Percentiles rank a stretch among this genome's conserved stretches.
These are phyloP conservation scores for Pammene fasciana DNA, from an alignment of 2,888 invertebrate species.

Conservation along the genomic window DNA sequence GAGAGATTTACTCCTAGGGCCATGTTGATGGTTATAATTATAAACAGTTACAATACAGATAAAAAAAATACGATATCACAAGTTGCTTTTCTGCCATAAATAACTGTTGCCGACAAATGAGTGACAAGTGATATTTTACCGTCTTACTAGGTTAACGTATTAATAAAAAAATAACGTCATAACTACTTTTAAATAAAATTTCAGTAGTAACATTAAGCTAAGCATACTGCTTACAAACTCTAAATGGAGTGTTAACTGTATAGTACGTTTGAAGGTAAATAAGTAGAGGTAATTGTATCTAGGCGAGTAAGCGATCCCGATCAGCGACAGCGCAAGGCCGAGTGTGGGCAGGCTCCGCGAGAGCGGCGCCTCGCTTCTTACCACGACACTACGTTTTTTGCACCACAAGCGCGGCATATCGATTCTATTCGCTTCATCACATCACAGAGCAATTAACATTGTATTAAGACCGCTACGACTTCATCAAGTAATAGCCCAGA, in stretches of 20 bases:
- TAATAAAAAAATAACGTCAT: too few relatives aligned
- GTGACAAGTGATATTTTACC: too few relatives aligned
- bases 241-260: slow-evolving; percentile 54
- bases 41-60: too few relatives aligned
- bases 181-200: background rate
- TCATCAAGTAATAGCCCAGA: slow-evolving; percentile 26
- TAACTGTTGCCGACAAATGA: too few relatives aligned
- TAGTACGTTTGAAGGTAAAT: slow-evolving; percentile 39
- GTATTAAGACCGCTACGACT: slow-evolving; percentile 25
- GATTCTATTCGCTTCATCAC: slow-evolving; percentile 27
- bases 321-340: slow-evolving; percentile 70
- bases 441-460: slow-evolving; percentile 33
- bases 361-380: slow-evolving; percentile 47
- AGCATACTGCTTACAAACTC: background rate
- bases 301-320: slow-evolving; percentile 73
- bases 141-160: too few relatives aligned
- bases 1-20: too few relatives aligned
- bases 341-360: slow-evolving; percentile 64
- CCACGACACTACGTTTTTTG: slow-evolving; percentile 29
- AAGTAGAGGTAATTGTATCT: slow-evolving; percentile 64
- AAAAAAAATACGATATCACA: too few relatives aligned
- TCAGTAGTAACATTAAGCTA: background rate
- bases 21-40: too few relatives aligned
- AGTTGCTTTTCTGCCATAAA: too few relatives aligned
- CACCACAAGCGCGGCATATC: slow-evolving; percentile 29